Evolutionary conservation across 2,888 invertebrate genomes (phyloP).

Genomic region (Alloplasta piceator): DNA sequence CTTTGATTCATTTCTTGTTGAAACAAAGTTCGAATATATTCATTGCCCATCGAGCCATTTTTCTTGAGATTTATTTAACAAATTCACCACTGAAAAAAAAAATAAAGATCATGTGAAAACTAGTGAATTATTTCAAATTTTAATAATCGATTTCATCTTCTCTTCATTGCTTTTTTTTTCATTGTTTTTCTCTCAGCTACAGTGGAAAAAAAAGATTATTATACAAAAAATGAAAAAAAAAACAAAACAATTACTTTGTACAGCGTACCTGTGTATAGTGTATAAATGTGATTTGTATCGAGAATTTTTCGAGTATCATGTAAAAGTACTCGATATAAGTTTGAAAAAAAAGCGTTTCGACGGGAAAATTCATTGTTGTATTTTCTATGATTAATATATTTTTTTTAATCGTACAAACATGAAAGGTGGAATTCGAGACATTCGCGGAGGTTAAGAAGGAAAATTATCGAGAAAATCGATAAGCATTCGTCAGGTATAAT

Average conservation of each 20-base stretch:
- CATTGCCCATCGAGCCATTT: no score
- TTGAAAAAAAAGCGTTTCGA: constrained; percentile 1
- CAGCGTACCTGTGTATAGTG: constrained; percentile 65
- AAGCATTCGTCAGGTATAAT: no score
- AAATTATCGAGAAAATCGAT: no score
- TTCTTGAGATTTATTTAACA: no score
- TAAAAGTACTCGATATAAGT: constrained; percentile 45
- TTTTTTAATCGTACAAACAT: no score
- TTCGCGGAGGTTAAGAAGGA: no score
- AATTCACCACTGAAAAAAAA: no score
- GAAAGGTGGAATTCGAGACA: no score
- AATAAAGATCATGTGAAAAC: no score
- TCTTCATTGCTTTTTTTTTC: constrained; percentile 21
- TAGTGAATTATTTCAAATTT: no score
- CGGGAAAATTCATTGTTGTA: constrained; percentile 35
- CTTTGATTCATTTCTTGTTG: no score
- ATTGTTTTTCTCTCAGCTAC: constrained; percentile 4
- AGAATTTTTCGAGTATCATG: constrained; percentile 49
- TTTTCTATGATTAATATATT: background rate
- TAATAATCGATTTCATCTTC: background rate
- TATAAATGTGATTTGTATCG: constrained; percentile 60
- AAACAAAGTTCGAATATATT: no score
- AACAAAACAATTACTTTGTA: constrained; percentile 56
- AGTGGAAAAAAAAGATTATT: constrained; percentile 14
- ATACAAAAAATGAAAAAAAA: background rate